Evolutionary conservation across 2,113 vertebrate genomes (phyloP).

Genomic region (Catharus bicknelli): DNA sequence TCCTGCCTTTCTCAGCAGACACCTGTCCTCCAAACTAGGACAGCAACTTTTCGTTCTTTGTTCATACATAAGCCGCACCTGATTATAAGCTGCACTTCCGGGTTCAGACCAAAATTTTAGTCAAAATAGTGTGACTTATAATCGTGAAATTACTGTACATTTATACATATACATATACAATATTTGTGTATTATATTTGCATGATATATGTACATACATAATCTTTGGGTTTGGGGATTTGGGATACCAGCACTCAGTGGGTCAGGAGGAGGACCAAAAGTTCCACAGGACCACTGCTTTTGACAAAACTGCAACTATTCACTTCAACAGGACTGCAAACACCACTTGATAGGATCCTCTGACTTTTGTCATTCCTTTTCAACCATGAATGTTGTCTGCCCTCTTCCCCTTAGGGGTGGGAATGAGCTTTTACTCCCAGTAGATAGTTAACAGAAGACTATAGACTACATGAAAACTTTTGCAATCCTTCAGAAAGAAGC

Average conservation of each 20-base stretch:
- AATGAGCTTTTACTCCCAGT: not conserved
- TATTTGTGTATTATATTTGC: no score
- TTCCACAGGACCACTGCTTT: not conserved
- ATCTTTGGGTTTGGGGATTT: not conserved
- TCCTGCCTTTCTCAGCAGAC: no score
- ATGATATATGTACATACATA: not conserved
- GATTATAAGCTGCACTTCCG: no score
- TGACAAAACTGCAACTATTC: not conserved
- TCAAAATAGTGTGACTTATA: no score
- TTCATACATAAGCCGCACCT: no score
- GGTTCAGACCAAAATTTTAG: no score
- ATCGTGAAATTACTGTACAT: no score
- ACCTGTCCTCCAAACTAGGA: no score
- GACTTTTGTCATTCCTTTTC: not conserved
- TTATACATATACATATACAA: no score
- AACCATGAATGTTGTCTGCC: not conserved
- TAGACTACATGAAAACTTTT: accelerated
- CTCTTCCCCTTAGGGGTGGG: not conserved
- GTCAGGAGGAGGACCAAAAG: not conserved
- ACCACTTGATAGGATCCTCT: not conserved
- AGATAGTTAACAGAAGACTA: not conserved
- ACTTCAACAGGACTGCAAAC: not conserved
- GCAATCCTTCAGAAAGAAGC: not conserved
- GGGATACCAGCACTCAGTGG: not conserved
- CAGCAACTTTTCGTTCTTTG: no score